These are phyloP conservation scores for Siniperca obscura DNA, from an alignment of 2,797 vertebrate species.

Conservation along the genomic window DNA sequence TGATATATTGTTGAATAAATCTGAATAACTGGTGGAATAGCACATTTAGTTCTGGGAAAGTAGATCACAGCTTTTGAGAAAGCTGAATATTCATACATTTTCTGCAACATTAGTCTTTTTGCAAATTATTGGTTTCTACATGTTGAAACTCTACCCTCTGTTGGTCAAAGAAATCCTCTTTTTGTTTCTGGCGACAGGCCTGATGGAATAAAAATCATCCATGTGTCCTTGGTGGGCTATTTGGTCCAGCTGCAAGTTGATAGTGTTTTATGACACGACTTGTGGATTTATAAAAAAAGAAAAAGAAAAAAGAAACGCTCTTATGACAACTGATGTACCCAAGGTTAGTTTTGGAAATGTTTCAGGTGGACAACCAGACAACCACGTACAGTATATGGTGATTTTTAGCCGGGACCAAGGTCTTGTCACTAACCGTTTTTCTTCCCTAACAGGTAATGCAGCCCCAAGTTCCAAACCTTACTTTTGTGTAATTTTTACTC, in stretches of 20 bases:
- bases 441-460: conserved; percentile 26
- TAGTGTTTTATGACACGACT: conserved; percentile 30
- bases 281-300: not conserved
- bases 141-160: conserved; percentile 21
- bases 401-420: conserved; percentile 11
- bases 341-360: conserved; percentile 30
- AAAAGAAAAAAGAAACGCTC: not conserved
- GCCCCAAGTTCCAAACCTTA: conserved; percentile 14
- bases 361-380: conserved; percentile 15
- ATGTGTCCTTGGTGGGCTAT: conserved; percentile 17
- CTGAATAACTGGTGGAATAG: conserved; percentile 86
- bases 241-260: not conserved
- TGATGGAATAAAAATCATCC: conserved; percentile 16
- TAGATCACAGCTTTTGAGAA: conserved; percentile 5
- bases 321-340: conserved; percentile 11
- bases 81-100: conserved; percentile 19
- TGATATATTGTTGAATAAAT: conserved; percentile 96
- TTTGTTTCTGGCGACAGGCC: conserved; percentile 12
- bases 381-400: not conserved
- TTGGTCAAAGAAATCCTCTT: conserved; percentile 5
- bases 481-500: conserved; percentile 39
- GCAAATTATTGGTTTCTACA: conserved; percentile 12
- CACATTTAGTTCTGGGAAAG: conserved; percentile 62
- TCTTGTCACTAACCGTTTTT: conserved; percentile 24
- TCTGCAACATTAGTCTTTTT: conserved; percentile 37